Percentiles rank a stretch among this genome's conserved stretches.
Evolutionary conservation across 1,140 invertebrate genomes (phyloP).

Genomic region (Chymomyza costata): DNA sequence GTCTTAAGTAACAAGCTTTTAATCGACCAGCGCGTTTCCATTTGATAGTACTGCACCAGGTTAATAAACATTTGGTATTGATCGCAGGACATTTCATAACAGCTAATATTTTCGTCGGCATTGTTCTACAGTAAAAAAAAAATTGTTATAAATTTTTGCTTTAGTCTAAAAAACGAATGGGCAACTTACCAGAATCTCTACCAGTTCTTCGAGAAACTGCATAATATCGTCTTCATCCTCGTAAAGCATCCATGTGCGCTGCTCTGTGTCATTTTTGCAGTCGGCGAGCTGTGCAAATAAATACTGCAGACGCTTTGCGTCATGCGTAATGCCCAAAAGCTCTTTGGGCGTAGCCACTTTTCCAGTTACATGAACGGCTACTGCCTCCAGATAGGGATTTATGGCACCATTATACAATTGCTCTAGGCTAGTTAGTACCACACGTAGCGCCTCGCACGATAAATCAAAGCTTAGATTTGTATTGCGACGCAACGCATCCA

Average conservation of each 20-base stretch:
- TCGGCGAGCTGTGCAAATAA: constrained; percentile 88
- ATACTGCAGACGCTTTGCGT: constrained; percentile 86
- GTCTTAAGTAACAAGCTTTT: constrained; percentile 87
- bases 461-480: constrained; percentile 91
- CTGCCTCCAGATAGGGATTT: constrained; percentile 77
- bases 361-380: constrained; percentile 68
- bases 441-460: constrained; percentile 88
- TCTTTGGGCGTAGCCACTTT: constrained; percentile 72
- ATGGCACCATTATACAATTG: constrained; percentile 78
- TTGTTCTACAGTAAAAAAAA: constrained; percentile 80
- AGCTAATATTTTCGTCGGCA: constrained; percentile 87
- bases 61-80: constrained; percentile 85
- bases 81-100: constrained; percentile 85
- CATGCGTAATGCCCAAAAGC: constrained; percentile 79
- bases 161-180: not conserved
- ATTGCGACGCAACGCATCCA: constrained; percentile 86
- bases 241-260: constrained; percentile 93
- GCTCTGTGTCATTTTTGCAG: constrained; percentile 94
- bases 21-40: constrained; percentile 91
- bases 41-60: constrained; percentile 92
- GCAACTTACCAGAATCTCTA: constrained; percentile 87
- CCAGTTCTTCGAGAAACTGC: constrained; percentile 87
- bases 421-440: constrained; percentile 83
- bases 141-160: constrained; percentile 4
- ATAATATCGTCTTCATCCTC: constrained; percentile 92